These are phyloP conservation scores for Pantelozetes paolii DNA, from an alignment of 2,888 invertebrate genomes.

Conservation along the genomic window DNA sequence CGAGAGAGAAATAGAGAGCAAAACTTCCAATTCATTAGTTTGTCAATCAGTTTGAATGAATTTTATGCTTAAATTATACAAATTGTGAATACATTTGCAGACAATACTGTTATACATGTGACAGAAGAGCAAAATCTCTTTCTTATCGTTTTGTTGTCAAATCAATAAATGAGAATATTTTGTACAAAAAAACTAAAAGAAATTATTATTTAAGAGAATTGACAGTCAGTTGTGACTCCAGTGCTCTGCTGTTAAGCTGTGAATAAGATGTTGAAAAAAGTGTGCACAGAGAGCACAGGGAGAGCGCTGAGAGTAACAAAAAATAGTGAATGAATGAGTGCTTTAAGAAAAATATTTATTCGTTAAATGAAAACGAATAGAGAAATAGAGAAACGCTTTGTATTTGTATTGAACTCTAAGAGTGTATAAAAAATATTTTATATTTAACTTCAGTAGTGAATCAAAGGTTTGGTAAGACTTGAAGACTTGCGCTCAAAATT, in stretches of 20 bases:
- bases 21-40: slow-evolving; percentile 25
- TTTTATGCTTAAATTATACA: slow-evolving; percentile 2
- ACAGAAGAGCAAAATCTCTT: neutral
- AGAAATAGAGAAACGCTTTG: neutral
- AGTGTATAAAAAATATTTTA: neutral
- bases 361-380: neutral
- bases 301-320: too few relatives aligned
- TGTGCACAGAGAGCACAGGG: too few relatives aligned
- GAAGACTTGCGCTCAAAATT: slow-evolving; percentile 42
- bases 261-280: too few relatives aligned
- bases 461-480: slow-evolving; percentile 6
- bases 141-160: neutral
- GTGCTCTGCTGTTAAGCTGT: neutral
- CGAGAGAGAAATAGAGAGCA: neutral
- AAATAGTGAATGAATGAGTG: neutral
- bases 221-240: neutral
- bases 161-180: slow-evolving; percentile 5
- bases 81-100: neutral
- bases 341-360: slow-evolving; percentile 38
- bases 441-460: neutral
- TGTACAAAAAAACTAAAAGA: neutral
- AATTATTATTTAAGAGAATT: slow-evolving; percentile 21
- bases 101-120: neutral
- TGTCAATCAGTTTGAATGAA: slow-evolving; percentile 22
- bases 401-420: neutral